Evolutionary conservation across 2,797 vertebrate genomes (phyloP), one percentile per base, ranked within the genome.

Genomic region (Enteromius treurensis): DNA sequence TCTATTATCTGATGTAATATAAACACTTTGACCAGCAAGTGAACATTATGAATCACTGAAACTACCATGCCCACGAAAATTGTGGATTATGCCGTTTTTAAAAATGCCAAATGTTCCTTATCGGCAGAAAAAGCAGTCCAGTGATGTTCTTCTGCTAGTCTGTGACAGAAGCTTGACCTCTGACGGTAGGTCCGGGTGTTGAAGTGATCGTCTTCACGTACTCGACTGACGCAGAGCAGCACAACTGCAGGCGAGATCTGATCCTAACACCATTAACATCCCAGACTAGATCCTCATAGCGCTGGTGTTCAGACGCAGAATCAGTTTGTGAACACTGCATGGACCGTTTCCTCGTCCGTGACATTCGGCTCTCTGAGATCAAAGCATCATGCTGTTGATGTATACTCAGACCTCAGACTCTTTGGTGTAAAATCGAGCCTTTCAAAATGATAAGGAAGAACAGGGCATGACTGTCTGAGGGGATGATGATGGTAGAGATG

Each of bases 141-240:
- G 19, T 15, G 51, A 58, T 15, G 51, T 40, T 73, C n/a, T 34
- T 29, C 51, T 71, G 5, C 3, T 8, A n/a, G 1, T 34, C 71
- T 60, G 53, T 76, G 53, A 76, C 73, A 40, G 34, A 58, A 23
- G 32, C 58, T 58, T 55, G 53, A 15, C 53, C 58, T 76, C 23
- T 58, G 8, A 23, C 34, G 17, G 49, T 75, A 37, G 15, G 34
- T 37, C n/a, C 3, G 5, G 14, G 1, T 23, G 32, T 37, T 74
- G 34, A 51, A 34, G 26, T 51, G 26, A 21, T 55, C 11, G 5
- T 5, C 42, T 8, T 6, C 47, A 34, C 21, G 26, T 14, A 21
- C 70, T 19, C 26, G 29, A 8, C n/a, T 77, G 34, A 77, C 14
- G 37, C 55, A 23, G 21, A 55, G 19, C 29, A 55, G 21, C 15